Evolutionary conservation across 2,113 vertebrate species (phyloP).

Genomic region (Hypanus sabinus): DNA sequence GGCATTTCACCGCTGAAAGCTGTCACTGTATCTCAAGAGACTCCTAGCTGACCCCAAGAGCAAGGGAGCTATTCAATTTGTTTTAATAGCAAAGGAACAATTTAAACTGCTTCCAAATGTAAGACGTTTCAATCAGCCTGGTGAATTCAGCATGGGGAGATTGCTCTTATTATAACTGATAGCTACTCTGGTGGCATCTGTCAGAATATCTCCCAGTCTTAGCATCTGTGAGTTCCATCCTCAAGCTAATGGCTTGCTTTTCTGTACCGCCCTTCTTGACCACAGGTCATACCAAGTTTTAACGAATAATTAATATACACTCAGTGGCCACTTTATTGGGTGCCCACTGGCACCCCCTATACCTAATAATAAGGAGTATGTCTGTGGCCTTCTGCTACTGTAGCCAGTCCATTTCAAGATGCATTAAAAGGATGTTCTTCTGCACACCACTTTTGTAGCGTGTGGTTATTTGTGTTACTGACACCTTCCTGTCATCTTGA

Average conservation of each 20-base stretch:
- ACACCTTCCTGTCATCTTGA: too few species aligned
- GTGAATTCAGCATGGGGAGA: neutral
- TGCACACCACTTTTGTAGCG: too few species aligned
- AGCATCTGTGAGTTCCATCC: neutral
- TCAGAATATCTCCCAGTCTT: neutral
- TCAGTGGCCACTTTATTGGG: too few species aligned
- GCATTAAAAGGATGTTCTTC: too few species aligned
- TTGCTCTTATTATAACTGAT: conserved; percentile 8
- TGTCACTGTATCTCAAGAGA: neutral
- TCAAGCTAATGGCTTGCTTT: neutral
- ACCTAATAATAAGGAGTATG: too few species aligned
- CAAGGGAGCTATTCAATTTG: neutral
- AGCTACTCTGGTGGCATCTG: neutral
- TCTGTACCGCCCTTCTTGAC: too few species aligned
- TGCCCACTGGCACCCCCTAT: too few species aligned
- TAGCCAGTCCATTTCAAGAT: too few species aligned
- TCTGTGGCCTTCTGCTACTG: too few species aligned
- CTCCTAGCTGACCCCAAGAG: neutral
- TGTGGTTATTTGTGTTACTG: too few species aligned
- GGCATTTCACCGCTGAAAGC: neutral
- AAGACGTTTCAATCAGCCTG: neutral
- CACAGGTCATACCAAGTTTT: neutral
- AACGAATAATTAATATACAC: neutral
- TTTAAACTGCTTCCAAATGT: neutral
- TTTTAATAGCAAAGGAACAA: conserved; percentile 23